These are phyloP conservation scores for Ctenomys sociabilis DNA, from an alignment of 2,113 vertebrate species.

Conservation along the genomic window DNA sequence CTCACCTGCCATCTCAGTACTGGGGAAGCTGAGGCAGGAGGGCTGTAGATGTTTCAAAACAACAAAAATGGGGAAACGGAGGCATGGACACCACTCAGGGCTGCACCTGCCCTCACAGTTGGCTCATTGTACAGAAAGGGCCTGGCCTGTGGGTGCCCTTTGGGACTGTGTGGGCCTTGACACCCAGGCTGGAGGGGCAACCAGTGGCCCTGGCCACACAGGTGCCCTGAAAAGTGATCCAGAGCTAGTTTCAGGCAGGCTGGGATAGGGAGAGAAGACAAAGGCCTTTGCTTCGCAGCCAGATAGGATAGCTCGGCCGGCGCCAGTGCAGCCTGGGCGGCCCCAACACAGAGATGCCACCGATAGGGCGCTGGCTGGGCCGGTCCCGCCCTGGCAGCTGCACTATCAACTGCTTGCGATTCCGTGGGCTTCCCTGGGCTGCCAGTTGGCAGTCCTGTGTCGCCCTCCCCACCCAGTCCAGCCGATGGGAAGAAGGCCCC, in stretches of 20 bases:
- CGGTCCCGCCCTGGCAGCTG: background rate
- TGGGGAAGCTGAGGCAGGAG: background rate
- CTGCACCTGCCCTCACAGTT: background rate
- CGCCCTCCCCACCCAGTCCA: background rate
- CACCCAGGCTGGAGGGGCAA: background rate
- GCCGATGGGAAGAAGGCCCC: background rate
- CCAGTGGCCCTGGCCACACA: background rate
- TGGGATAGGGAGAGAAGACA: background rate
- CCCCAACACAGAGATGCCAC: background rate
- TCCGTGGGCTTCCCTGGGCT: background rate
- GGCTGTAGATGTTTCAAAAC: background rate
- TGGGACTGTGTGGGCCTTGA: accelerated
- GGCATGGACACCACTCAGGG: background rate
- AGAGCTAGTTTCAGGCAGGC: background rate
- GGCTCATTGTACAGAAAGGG: background rate
- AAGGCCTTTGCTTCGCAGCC: slow-evolving; percentile 33
- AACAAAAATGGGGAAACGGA: background rate
- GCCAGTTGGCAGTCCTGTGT: background rate
- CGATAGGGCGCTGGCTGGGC: background rate
- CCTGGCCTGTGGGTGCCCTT: background rate
- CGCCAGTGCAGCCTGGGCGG: background rate
- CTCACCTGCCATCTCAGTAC: background rate
- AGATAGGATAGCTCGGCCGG: background rate
- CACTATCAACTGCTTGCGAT: background rate
- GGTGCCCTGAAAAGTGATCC: slow-evolving; percentile 40